Evolutionary conservation across 2,113 vertebrate genomes (phyloP), one percentile per base, ranked within the genome.

Genomic region (Dissostichus mawsoni): DNA sequence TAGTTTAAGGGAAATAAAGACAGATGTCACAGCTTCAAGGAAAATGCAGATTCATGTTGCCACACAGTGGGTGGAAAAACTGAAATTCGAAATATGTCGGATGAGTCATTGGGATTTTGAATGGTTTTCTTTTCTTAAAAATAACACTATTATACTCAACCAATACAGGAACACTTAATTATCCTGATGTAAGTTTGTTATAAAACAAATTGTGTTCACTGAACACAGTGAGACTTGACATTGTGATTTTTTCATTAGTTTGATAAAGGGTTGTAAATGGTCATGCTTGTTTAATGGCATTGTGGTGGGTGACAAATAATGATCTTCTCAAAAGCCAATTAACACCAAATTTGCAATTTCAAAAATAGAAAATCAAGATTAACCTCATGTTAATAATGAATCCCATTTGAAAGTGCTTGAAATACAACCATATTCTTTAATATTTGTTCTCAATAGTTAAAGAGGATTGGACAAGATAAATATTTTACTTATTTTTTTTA

Each of bases 291-390:
- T 36, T 3, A 23, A 11, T 18, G 56, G 57, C 52, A 61, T 78
- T 11, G 36, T 20, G 41, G 50, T 50, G 14, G 13, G 4, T 11
- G 63, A 64, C 16, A 11, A 14, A 51, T 8, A 20, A 20, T 80
- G 45, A 8, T 45, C 8, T 50, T 59, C 11, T 25, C 23, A 62
- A 20, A 36, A 77, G 61, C 77, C 11, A 77, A 56, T 63, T 68
- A 13, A 50, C 25, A 29, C 13, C 50, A 57, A 20, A 56, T 74
- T 63, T 73, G 25, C 50, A 76, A 56, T 58, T 17, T 11, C 16
- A 70, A 70, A 78, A 13, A 44, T 51, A 5, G 3, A 59, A 61
- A 53, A 59, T 68, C 23, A 65, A 23, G 16, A 5, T 0, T 25
- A 29, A 50, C 8, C 17, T n/a, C 2, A 20, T 9, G 12, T 65